phyloP scores from a whole-genome alignment of 2,888 invertebrate species.

The Tenthredo amoena region DNA sequence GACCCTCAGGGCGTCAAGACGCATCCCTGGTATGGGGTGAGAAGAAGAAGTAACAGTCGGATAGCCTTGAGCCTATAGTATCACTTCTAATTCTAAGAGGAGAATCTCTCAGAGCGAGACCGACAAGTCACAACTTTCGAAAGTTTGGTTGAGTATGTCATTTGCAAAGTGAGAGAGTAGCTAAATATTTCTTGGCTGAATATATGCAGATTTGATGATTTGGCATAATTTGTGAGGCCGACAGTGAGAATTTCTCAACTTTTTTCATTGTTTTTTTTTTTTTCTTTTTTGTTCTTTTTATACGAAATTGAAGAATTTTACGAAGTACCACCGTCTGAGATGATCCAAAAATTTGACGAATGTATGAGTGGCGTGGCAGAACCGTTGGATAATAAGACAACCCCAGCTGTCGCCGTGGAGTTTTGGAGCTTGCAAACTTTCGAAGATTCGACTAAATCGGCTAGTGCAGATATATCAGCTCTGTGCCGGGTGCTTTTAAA shows the following conservation, averaged over 20 bases:
- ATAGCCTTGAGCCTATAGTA: not conserved
- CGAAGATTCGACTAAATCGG: slow-evolving; percentile 32
- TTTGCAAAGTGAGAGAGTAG: not conserved
- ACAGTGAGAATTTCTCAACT: not conserved
- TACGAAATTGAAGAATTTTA: not conserved
- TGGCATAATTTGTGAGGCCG: not conserved
- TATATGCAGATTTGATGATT: not conserved
- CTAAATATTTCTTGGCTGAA: too few species aligned
- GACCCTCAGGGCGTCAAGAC: slow-evolving; percentile 24
- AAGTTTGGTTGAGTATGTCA: not conserved
- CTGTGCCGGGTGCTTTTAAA: slow-evolving; percentile 38
- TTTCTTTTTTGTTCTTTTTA: not conserved
- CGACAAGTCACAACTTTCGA: not conserved
- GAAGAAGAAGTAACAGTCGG: not conserved
- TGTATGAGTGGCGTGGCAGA: not conserved
- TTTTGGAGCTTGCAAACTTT: slow-evolving; percentile 42
- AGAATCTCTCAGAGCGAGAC: not conserved
- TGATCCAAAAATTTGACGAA: not conserved
- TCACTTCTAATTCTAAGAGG: slow-evolving; percentile 6
- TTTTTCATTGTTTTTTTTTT: not conserved
- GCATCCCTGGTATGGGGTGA: not conserved
- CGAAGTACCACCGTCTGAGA: not conserved
- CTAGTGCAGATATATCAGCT: slow-evolving; percentile 31
- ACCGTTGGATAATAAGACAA: slow-evolving; percentile 1
- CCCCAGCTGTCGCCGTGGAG: slow-evolving; percentile 40